A percentile compares a stretch with the other conserved stretches of the same genome.
phyloP scores from a whole-genome alignment of 2,797 vertebrate species.

The Eremophila alpestris region DNA sequence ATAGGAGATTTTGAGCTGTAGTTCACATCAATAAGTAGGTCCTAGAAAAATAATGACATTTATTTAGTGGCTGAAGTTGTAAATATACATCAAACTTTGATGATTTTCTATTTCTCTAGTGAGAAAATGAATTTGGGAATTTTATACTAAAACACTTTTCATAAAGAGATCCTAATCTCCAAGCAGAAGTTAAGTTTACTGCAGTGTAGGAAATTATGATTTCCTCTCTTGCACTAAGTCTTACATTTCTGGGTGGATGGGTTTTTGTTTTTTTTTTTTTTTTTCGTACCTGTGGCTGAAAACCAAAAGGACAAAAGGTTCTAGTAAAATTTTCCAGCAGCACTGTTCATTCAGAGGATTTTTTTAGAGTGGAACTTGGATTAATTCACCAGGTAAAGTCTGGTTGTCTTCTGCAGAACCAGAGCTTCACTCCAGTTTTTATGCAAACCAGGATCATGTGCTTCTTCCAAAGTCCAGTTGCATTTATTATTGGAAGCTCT shows the following conservation, averaged over 20 bases:
- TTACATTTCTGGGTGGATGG: not conserved
- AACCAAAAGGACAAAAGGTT: not conserved
- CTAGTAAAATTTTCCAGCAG: not conserved
- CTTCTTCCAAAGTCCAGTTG: not conserved
- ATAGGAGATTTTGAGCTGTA: not conserved
- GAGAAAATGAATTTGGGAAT: not conserved
- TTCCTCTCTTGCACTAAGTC: not conserved
- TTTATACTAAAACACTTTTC: not conserved
- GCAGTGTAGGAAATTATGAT: not conserved
- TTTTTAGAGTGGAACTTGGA: not conserved
- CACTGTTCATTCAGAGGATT: not conserved
- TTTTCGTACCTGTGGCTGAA: not conserved
- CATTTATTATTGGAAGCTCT: not conserved
- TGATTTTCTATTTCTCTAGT: not conserved
- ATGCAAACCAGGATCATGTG: accelerated
- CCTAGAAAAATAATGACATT: not conserved
- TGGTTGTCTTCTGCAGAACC: not conserved
- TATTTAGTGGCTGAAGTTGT: not conserved
- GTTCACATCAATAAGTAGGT: not conserved
- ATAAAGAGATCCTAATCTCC: not conserved
- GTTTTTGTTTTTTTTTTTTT: no score
- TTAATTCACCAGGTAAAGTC: not conserved
- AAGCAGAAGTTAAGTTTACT: not conserved
- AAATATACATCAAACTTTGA: not conserved
- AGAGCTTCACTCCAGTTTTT: not conserved